Base-by-base conservation (phyloP, 2,888 invertebrate species). In the Andrena haemorrhoa region DNA sequence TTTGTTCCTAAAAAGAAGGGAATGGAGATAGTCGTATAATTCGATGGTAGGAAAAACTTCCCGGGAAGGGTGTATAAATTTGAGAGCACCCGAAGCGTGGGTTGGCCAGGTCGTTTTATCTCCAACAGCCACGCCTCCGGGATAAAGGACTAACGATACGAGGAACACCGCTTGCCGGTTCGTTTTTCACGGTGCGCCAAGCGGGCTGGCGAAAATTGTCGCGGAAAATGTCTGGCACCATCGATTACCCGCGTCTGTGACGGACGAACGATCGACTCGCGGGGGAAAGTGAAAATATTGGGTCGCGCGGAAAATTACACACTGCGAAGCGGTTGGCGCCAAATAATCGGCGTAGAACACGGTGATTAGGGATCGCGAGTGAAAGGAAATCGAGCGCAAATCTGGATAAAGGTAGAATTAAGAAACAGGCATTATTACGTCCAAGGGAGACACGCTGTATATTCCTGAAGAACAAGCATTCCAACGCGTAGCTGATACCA, bases 321-420 rank as follows among this genome's bases (percentile, higher is more conserved):
- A 6, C 4, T 56, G 60, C 35, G 60, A 78, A 66, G 65, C 29
- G 20, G 53, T 29, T 60, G 75, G 66, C 78, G 75, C 66, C 82
- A 7, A 88, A 84, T 85, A 84, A 86, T 85, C 68, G 60, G 31
- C 76, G 75, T 23, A 64, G 69, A 79, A 69, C 53, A 60, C 41
- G 7, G 31, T 29, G 41, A 20, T 35, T 29, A 77, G 47, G 47
- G 65, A 64, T 83, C 41, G 51, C 47, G n/a, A 71, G 89, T 88
- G 89, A 88, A 88, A 88, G 86, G 88, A 81, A 85, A 79, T 83
- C 58, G 20, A 8, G 16, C 53, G 47, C 51, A 58, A 10, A 10
- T n/a, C 63, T 47, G 56, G 64, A 75, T 74, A 79, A 79, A 82
- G 66, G 53, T 83, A 79, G 87, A 77, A 88, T 87, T 83, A 85